Conservation (phyloP, 2,888 invertebrate genomes). For the Argyresthia goedartella region DNA sequence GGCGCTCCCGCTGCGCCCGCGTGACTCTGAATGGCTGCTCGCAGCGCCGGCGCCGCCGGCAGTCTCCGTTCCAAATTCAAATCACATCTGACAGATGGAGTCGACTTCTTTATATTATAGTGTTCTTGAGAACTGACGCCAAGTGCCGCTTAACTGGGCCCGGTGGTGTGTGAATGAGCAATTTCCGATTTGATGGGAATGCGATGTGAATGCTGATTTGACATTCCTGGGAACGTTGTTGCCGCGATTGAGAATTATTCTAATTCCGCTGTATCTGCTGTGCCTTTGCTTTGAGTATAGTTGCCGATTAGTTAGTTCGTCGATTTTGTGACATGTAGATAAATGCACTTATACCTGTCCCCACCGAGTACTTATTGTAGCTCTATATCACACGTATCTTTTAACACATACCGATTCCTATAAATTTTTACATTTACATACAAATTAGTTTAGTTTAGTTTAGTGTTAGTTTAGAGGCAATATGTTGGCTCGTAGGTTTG, state of each 20-base stretch:
- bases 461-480: too few species aligned
- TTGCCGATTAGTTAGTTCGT: too few species aligned
- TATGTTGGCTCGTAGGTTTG: too few species aligned
- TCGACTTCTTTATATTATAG: slow-evolving; percentile 35
- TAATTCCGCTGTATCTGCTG: slow-evolving; percentile 3
- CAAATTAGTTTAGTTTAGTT: too few species aligned
- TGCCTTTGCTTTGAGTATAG: not conserved
- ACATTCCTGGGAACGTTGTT: slow-evolving; percentile 10
- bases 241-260: slow-evolving; percentile 26
- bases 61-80: slow-evolving; percentile 31
- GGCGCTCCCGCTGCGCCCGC: slow-evolving; percentile 28
- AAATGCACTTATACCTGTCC: too few species aligned
- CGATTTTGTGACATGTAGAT: too few species aligned
- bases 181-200: slow-evolving; percentile 53
- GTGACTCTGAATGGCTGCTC: slow-evolving; percentile 38
- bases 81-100: slow-evolving; percentile 45
- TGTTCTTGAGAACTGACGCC: slow-evolving; percentile 30
- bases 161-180: slow-evolving; percentile 58
- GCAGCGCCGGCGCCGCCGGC: slow-evolving; percentile 42
- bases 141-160: slow-evolving; percentile 34
- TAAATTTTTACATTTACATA: too few species aligned
- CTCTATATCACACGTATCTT: too few species aligned
- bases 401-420: too few species aligned
- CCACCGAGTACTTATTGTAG: too few species aligned
- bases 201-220: slow-evolving; percentile 9